Base-by-base conservation (phyloP, 2,888 invertebrate species). In the Aphodius granarius region DNA sequence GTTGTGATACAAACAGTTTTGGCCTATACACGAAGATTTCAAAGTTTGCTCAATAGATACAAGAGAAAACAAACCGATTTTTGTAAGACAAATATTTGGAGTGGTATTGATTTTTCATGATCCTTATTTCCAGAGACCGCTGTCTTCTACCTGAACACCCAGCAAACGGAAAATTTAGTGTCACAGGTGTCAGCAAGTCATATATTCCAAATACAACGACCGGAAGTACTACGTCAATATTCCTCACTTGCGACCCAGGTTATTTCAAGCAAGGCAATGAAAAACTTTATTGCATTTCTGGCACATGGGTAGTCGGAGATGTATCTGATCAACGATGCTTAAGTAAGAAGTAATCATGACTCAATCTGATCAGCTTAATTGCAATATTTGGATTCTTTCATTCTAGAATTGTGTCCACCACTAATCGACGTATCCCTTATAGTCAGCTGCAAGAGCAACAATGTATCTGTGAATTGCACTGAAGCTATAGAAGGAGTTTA, bases 11-110 rank as follows among this genome's bases (percentile, higher is more conserved):
- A 73, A 78, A 83, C 65, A 74, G 83, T 0, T 87, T 85, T 77
- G 82, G 86, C 13, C 80, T 87, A n/a, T 87, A 86, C 66, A 87
- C 87, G 0, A 79, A 78, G 79, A 76, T 87, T 65, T 83, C 85
- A 0, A 79, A 23, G 20, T 84, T 86, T 75, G 80, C 84, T 9
- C 5, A 65, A 5, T 75, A 72, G 75, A 22, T 75, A 63, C 5
- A 18, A 17, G 15, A 66, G 16, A 73, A 18, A 21, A 74, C 74
- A 16, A 13, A 20, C 0, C 63, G 63, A 64, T 43, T 16, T 19
- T n/a, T 71, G 13, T 71, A 73, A 66, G n/a, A n/a, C n/a, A n/a
- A n/a, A n/a, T n/a, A n/a, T n/a, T n/a, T n/a, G n/a, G n/a, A n/a
- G n/a, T n/a, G n/a, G n/a, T n/a, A n/a, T n/a, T n/a, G n/a, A n/a